Conservation (phyloP, 2,888 invertebrate species). For the Nomada fabriciana region DNA sequence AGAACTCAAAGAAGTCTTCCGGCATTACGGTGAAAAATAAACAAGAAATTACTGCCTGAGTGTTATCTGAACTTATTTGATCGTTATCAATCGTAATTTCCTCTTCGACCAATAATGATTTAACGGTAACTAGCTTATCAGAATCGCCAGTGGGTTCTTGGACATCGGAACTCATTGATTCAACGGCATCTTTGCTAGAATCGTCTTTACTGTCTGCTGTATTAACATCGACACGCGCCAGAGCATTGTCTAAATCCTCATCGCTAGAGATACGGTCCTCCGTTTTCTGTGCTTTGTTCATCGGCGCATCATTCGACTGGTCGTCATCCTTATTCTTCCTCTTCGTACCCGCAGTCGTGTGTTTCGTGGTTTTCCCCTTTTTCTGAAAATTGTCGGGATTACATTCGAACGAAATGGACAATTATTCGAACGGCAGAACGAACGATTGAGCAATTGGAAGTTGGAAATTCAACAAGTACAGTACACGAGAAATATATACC, state of each 20-base stretch:
- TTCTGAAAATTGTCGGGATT: constrained; percentile 7
- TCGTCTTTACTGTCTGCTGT: neutral
- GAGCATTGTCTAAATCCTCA: constrained; percentile 43
- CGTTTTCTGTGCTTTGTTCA: constrained; percentile 38
- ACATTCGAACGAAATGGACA: neutral
- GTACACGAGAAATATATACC: constrained; percentile 32
- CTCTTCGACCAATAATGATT: constrained; percentile 18
- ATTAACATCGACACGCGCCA: constrained; percentile 8
- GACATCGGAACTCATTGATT: neutral
- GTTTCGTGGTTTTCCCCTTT: constrained; percentile 43
- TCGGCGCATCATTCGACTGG: constrained; percentile 12
- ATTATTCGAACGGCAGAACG: neutral
- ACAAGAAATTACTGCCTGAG: constrained; percentile 86
- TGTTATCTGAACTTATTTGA: neutral
- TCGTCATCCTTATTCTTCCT: constrained; percentile 23
- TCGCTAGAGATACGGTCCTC: neutral
- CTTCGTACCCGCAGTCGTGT: constrained; percentile 52
- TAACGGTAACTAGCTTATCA: neutral
- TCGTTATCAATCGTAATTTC: constrained; percentile 3
- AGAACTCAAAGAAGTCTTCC: constrained; percentile 94
- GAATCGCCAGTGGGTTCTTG: neutral
- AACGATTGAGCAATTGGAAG: neutral
- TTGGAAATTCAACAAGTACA: too few species aligned
- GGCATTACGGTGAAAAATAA: constrained; percentile 95
- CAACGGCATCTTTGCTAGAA: neutral